Percentiles rank a stretch among this genome's conserved stretches.
Evolutionary conservation across 2,797 vertebrate species (phyloP).

Genomic region (Monodelphis domestica): DNA sequence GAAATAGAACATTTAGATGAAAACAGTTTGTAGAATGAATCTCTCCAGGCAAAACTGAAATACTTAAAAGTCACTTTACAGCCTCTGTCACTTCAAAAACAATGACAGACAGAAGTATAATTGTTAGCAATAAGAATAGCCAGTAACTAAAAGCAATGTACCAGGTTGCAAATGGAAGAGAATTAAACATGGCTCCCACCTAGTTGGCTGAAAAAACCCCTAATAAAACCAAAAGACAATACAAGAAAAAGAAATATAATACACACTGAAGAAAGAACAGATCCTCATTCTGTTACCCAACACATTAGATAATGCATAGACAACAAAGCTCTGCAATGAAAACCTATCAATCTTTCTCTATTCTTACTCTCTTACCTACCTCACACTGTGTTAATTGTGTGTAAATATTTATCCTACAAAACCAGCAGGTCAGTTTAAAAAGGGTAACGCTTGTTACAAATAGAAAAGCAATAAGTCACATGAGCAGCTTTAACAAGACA

Average conservation of each 20-base stretch:
- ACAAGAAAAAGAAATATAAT: background rate
- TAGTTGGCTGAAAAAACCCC: background rate
- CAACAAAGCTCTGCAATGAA: background rate
- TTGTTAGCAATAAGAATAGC: background rate
- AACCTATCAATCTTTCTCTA: background rate
- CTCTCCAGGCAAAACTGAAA: background rate
- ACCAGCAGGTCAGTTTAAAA: background rate
- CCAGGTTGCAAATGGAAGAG: background rate
- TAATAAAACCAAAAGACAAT: background rate
- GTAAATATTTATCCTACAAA: background rate
- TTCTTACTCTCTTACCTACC: background rate
- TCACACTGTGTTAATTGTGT: background rate
- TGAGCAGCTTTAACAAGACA: background rate
- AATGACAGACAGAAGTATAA: background rate
- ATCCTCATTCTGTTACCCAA: background rate
- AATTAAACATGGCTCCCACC: background rate
- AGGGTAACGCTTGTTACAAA: background rate
- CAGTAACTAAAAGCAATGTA: background rate
- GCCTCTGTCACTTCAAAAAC: background rate
- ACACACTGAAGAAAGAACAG: background rate
- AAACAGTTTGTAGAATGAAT: background rate
- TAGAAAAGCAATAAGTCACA: background rate
- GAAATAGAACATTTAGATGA: background rate
- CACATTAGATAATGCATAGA: accelerated
- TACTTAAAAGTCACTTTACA: background rate